Evolutionary conservation across 1,140 invertebrate species (phyloP).

Genomic region (Sarcophaga peregrina): DNA sequence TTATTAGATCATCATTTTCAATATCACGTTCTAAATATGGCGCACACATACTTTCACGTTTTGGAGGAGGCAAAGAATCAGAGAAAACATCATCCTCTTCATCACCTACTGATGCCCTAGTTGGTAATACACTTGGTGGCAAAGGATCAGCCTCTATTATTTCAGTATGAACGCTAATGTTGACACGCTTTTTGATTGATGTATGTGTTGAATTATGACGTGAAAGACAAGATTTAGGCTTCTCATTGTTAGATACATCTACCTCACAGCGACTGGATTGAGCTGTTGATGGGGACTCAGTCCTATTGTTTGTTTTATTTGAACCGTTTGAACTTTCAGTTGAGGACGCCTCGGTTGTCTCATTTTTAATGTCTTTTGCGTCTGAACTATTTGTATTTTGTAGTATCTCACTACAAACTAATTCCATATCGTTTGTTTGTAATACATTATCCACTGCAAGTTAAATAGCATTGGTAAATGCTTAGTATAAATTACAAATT

Average conservation of each 20-base stretch:
- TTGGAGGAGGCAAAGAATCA: constrained; percentile 63
- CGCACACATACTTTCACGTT: constrained; percentile 66
- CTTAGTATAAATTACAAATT: neutral
- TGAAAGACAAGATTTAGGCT: constrained; percentile 61
- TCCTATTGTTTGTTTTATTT: neutral
- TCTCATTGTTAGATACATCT: constrained; percentile 9
- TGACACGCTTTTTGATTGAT: constrained; percentile 62
- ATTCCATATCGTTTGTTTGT: neutral
- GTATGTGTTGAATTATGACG: constrained; percentile 61
- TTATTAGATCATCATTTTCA: constrained; percentile 44
- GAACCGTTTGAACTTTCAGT: neutral
- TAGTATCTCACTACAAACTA: neutral
- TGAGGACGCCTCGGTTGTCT: neutral
- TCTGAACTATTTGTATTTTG: neutral
- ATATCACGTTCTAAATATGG: constrained; percentile 61
- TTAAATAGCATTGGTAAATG: constrained; percentile 4
- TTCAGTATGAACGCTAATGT: constrained; percentile 61
- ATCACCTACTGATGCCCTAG: constrained; percentile 50
- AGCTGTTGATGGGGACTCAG: neutral
- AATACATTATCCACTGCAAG: constrained; percentile 24
- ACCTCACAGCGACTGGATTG: neutral
- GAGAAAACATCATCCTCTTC: constrained; percentile 68
- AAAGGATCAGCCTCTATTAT: constrained; percentile 61
- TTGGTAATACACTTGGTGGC: constrained; percentile 45
- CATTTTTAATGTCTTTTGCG: neutral